Evolutionary conservation across 2,797 vertebrate genomes (phyloP), one percentile per base, ranked within the genome.

Genomic region (Helicolenus hilgendorfi): DNA sequence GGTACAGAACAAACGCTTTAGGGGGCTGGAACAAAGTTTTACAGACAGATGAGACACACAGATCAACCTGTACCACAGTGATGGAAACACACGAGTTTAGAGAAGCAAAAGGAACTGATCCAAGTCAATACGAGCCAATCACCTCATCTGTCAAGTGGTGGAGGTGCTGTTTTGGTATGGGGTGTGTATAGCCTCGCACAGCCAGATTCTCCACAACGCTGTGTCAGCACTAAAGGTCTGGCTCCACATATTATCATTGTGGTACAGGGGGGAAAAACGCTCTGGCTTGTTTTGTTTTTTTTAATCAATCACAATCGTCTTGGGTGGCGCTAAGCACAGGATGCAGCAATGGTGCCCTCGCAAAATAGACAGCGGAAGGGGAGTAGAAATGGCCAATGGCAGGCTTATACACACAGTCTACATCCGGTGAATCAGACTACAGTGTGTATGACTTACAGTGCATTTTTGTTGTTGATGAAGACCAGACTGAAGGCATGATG

Each of bases 141-240:
- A 41, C 0, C 29, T 55, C 6, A 27, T 11, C 49, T 0, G 75
- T 31, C 18, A 68, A 35, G 31, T 53, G 31, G 22, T 10, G 13
- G 13, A 41, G 4, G 3, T 13, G 55, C 2, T 58, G 55, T 35
- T 71, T 24, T 15, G 29, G n/a, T 55, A 27, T 45, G 24, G n/a
- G n/a, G 45, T 53, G 18, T 53, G 18, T 53, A 18, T 45, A 49
- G 45, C 15, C 45, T 49, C 45, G 45, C 45, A 53, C 45, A 53
- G 45, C 45, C 45, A 0, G 45, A n/a, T n/a, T n/a, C n/a, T n/a
- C 45, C 0, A 53, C 45, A 53, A 20, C 3, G 45, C 45, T 53
- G 45, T 9, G 45, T 45, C 0, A 53, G 45, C 45, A 4, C 45
- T 53, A 53, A 53, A 53, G 45, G 45, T 53, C 45, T 53, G 45